A percentile compares a stretch with the other conserved stretches of the same genome.
These are phyloP conservation scores for Saguinus imperator DNA, from an alignment of 2,113 vertebrate species.

Conservation along the genomic window DNA sequence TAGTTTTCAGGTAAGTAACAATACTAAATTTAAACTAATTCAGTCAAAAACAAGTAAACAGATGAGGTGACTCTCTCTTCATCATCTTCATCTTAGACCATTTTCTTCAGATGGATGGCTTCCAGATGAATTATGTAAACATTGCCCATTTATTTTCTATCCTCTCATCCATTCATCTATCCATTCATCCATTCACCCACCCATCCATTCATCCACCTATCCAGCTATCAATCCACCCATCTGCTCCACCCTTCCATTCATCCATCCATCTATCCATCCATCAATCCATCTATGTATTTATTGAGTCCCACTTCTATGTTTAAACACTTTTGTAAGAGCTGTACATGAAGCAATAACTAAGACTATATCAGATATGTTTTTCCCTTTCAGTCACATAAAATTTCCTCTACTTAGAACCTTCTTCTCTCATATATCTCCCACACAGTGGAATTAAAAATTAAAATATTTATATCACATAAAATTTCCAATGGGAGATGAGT, in stretches of 20 bases:
- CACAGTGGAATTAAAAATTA: no score
- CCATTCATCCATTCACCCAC: no score
- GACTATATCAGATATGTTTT: background rate
- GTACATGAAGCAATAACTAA: background rate
- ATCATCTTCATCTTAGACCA: background rate
- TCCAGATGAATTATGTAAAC: background rate
- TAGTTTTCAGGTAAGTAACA: background rate
- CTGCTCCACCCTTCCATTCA: no score
- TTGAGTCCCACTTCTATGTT: background rate
- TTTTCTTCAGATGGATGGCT: background rate
- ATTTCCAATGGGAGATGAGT: no score
- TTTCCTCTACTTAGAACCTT: no score
- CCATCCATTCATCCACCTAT: no score
- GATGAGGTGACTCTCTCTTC: background rate
- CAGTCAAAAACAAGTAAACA: background rate
- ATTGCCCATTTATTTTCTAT: background rate
- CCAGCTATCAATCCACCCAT: no score
- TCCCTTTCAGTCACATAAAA: background rate
- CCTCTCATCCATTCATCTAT: no score
- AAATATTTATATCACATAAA: no score
- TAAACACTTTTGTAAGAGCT: background rate
- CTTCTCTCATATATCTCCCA: no score
- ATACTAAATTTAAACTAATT: background rate
- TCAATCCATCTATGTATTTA: background rate
- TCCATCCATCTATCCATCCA: background rate